Percentiles rank a stretch among this genome's conserved stretches.
phyloP scores from a whole-genome alignment of 2,797 vertebrate species.

The Ctenosaura bakeri region DNA sequence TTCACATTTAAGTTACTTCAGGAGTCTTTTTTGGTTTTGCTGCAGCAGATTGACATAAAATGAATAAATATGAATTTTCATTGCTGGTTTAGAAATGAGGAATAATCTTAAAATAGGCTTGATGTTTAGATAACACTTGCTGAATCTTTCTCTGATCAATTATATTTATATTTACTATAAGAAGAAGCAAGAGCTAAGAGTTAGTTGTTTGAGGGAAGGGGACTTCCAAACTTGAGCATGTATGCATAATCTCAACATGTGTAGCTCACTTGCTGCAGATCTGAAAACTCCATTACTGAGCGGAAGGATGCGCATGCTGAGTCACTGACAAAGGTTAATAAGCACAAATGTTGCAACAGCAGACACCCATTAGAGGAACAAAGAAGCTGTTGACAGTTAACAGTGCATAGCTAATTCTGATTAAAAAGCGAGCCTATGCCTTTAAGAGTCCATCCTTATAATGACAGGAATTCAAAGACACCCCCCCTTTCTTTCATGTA shows the following conservation, averaged over 20 bases:
- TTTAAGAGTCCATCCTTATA: conserved; percentile 20
- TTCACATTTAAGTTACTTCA: too few species aligned
- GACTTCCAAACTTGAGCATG: neutral
- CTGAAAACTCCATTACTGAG: conserved; percentile 38
- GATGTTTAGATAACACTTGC: neutral
- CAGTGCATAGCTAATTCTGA: conserved; percentile 50
- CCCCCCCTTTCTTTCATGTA: neutral
- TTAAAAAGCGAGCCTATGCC: conserved; percentile 33
- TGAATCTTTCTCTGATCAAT: neutral
- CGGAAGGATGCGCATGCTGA: conserved; percentile 36
- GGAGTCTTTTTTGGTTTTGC: too few species aligned
- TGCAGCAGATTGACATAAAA: too few species aligned
- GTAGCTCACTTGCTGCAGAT: conserved; percentile 7
- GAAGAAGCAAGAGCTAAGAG: conserved; percentile 5
- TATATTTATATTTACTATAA: neutral
- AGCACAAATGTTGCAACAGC: conserved; percentile 45
- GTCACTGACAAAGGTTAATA: conserved; percentile 51
- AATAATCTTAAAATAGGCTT: neutral
- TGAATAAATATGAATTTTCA: neutral
- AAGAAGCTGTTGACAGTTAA: conserved; percentile 44
- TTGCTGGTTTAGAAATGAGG: neutral
- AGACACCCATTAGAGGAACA: conserved; percentile 46
- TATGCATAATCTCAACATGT: neutral
- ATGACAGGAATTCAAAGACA: neutral
- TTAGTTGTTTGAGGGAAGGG: neutral